Base-by-base conservation (phyloP, 1,140 invertebrate species). In the Rhopalosiphum padi region DNA sequence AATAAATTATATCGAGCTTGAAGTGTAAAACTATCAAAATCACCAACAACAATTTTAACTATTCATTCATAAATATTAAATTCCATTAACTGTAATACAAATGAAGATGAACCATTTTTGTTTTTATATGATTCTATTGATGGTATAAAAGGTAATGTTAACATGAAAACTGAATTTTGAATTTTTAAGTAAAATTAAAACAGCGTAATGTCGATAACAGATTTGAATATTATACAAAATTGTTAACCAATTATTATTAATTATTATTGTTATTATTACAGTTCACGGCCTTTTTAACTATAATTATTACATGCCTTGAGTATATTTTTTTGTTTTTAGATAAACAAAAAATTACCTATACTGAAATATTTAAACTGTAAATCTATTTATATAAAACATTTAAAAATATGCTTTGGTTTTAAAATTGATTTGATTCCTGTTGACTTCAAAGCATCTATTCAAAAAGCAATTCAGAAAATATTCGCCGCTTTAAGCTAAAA, bases 131-230 rank as follows among this genome's bases (percentile, higher is more conserved):
- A 68, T 68, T 68, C 2, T 30, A 30, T 60, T 60, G 30, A 60
- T 60, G 9, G 60, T 46, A 46, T 46, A 46, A 4, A 68, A 30
- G n/a, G 4, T n/a, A 68, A 18, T n/a, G 11, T n/a, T 68, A 6
- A n/a, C 30, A 68, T 18, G 4, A 30, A 68, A n/a, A 68, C 18
- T 4, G 4, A 68, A 68, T n/a, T 68, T n/a, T 18, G 11, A n/a
- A 68, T n/a, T 68, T 68, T n/a, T n/a, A n/a, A 68, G 60, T 68
- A 68, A 68, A 68, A n/a, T n/a, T 68, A n/a, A n/a, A 68, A 68
- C 60, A 68, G 3, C 30, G 11, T 9, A n/a, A n/a, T 68, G 9
- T 11, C 25, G 60, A 68, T 30, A 9, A 0, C 11, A 68, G 25
- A 68, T n/a, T 68, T 68, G 4, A 68, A 68, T 68, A 68, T 68